Base-by-base conservation (phyloP, 2,888 invertebrate genomes). In the Choristoneura rosaceana region DNA sequence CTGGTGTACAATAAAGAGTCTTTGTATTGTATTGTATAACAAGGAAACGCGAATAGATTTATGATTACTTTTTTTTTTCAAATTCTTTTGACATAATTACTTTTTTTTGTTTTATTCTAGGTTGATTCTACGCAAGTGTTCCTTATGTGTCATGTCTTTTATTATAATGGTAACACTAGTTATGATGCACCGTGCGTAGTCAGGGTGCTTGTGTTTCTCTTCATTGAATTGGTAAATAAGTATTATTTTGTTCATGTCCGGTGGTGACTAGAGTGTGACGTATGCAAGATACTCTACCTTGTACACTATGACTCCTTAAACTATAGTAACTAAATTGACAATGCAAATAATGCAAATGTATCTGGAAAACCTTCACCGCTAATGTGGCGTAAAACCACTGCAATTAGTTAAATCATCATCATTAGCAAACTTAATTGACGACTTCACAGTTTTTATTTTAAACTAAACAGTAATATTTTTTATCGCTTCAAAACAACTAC, bases 181-280 rank as follows among this genome's bases (percentile, higher is more conserved):
- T 67, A 5, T 60, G 63, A 75, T 65, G 41, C 70, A 63, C 17
- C 38, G 33, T 25, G 33, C 71, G 63, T 64, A 47, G 52, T 25
- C 60, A 52, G 25, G 60, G 25, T 34, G 47, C 45, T 70, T 75
- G 75, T 85, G 84, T 89, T 90, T 90, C 85, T 87, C 90, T 89
- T 88, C 87, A 90, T 91, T 91, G 92, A 90, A 88, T 92, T 91
- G 87, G 83, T 90, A 91, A 38, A 90, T 90, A 83, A 87, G 86
- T 80, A 84, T 90, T 88, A 88, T 88, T 82, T 78, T 69, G 74
- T 74, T 77, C 78, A 79, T 81, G 80, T 87, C 84, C 86, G 85
- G 80, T 80, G 82, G 25, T 14, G 52, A 52, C 52, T 52, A 9
- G 15, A 9, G 15, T 3, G 33, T 63, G 63, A 33, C 34, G 63